Percentiles rank a stretch among this genome's conserved stretches.
Conservation (phyloP, 2,888 invertebrate genomes). For the Aproaerema taeniolella region DNA sequence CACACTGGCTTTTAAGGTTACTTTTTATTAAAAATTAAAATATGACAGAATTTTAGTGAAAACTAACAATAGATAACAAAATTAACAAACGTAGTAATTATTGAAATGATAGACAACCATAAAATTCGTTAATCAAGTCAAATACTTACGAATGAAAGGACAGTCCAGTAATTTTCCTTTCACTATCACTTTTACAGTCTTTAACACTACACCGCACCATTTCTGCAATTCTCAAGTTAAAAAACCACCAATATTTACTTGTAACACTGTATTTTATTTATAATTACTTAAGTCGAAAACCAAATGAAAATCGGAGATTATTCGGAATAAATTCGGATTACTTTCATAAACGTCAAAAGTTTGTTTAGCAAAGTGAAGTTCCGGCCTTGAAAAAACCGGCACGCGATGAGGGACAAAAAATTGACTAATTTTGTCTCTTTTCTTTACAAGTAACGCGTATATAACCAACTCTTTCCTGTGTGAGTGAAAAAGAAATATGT, state of each 20-base stretch:
- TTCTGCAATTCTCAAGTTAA: background rate
- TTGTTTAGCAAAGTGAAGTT: slow-evolving; percentile 7
- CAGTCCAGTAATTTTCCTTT: background rate
- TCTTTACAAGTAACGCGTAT: background rate
- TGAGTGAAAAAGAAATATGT: background rate
- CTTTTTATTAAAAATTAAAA: too few species aligned
- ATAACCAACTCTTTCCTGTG: background rate
- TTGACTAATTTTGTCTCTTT: background rate
- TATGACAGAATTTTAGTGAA: too few species aligned
- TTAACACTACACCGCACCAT: slow-evolving; percentile 9
- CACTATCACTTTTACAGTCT: slow-evolving; percentile 7
- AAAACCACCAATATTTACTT: background rate
- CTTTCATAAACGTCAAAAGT: slow-evolving; percentile 1
- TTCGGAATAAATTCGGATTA: background rate
- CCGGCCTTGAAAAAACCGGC: slow-evolving; percentile 10
- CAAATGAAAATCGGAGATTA: background rate
- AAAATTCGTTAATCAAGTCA: background rate
- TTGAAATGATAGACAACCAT: too few species aligned
- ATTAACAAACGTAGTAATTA: too few species aligned
- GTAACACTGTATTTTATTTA: background rate
- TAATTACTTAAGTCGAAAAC: too few species aligned
- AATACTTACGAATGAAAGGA: slow-evolving; percentile 8
- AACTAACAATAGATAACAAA: too few species aligned
- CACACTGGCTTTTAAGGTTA: too few species aligned
- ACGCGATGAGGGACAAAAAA: background rate